phyloP scores from a whole-genome alignment of 2,888 invertebrate species.

The Lordiphosa fenestrarum region DNA sequence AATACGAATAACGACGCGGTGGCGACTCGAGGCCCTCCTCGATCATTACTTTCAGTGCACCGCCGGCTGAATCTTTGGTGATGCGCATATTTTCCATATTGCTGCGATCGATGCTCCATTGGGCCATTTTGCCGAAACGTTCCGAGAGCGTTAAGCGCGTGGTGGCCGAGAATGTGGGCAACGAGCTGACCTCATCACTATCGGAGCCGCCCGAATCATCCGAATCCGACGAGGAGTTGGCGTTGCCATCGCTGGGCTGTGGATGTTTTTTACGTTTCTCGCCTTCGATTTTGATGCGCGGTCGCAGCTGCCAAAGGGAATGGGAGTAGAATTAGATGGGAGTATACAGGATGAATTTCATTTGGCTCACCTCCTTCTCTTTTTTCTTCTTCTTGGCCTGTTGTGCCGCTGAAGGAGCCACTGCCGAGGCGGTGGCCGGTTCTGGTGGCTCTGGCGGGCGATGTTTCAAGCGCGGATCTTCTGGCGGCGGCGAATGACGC shows the following conservation, averaged over 20 bases:
- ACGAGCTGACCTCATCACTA: slow-evolving; percentile 79
- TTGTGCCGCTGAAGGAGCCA: slow-evolving; percentile 69
- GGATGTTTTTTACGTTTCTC: slow-evolving; percentile 81
- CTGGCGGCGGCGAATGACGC: slow-evolving; percentile 82
- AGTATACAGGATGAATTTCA: neutral
- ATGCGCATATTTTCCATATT: slow-evolving; percentile 93
- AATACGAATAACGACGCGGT: slow-evolving; percentile 82
- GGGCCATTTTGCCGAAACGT: slow-evolving; percentile 94
- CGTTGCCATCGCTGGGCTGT: slow-evolving; percentile 55
- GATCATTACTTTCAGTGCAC: slow-evolving; percentile 89
- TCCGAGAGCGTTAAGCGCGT: slow-evolving; percentile 89
- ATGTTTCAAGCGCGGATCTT: slow-evolving; percentile 82
- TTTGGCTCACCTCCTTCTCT: slow-evolving; percentile 79
- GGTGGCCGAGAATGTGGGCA: slow-evolving; percentile 84
- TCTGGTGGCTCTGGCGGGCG: slow-evolving; percentile 82
- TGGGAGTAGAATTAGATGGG: neutral
- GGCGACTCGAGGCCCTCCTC: slow-evolving; percentile 84
- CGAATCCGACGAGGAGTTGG: slow-evolving; percentile 82
- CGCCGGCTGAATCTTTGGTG: slow-evolving; percentile 88
- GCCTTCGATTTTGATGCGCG: slow-evolving; percentile 80
- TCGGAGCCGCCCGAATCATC: slow-evolving; percentile 83
- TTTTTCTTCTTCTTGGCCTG: slow-evolving; percentile 80
- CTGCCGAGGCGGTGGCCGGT: slow-evolving; percentile 70
- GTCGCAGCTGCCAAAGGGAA: slow-evolving; percentile 66
- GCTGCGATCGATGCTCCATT: slow-evolving; percentile 91